Percentiles rank a stretch among this genome's conserved stretches.
Conservation (phyloP, 1,140 invertebrate species). For the Oedothorax gibbosus region DNA sequence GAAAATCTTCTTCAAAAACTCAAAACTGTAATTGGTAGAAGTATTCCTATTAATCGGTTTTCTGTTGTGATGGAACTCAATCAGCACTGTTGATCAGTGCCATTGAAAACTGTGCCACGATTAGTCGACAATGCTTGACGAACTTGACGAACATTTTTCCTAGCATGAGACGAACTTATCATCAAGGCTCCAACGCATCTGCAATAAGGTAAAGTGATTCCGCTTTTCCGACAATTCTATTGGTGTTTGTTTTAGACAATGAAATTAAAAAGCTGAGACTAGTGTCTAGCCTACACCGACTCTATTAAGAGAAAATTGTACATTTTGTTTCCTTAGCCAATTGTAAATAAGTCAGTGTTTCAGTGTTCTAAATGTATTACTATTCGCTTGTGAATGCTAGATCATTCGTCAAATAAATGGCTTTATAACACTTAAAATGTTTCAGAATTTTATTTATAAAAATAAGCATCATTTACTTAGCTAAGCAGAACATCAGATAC, state of each 20-base stretch:
- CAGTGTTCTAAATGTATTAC: slow-evolving; percentile 45
- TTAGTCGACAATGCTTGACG: background rate
- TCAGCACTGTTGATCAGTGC: slow-evolving; percentile 32
- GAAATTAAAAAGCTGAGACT: background rate
- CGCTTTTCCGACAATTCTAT: slow-evolving; percentile 11
- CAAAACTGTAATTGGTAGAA: slow-evolving; percentile 9
- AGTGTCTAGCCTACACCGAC: background rate
- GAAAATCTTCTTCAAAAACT: slow-evolving; percentile 26
- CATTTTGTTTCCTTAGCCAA: slow-evolving; percentile 15
- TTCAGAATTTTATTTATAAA: no score
- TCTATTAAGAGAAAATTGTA: slow-evolving; percentile 11
- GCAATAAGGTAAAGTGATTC: slow-evolving; percentile 40
- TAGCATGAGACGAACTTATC: no score
- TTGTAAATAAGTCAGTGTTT: slow-evolving; percentile 43
- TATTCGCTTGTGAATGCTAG: slow-evolving; percentile 46
- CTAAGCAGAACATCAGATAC: no score
- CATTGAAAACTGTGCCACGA: no score
- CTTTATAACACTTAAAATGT: slow-evolving; percentile 32
- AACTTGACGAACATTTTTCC: background rate
- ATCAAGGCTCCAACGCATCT: slow-evolving; percentile 27
- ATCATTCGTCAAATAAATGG: slow-evolving; percentile 43
- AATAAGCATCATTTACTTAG: no score
- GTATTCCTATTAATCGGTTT: slow-evolving; percentile 21
- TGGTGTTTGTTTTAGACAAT: slow-evolving; percentile 29
- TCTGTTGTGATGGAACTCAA: slow-evolving; percentile 14